Conservation (phyloP, 2,888 invertebrate genomes). For the Encarsia formosa region DNA sequence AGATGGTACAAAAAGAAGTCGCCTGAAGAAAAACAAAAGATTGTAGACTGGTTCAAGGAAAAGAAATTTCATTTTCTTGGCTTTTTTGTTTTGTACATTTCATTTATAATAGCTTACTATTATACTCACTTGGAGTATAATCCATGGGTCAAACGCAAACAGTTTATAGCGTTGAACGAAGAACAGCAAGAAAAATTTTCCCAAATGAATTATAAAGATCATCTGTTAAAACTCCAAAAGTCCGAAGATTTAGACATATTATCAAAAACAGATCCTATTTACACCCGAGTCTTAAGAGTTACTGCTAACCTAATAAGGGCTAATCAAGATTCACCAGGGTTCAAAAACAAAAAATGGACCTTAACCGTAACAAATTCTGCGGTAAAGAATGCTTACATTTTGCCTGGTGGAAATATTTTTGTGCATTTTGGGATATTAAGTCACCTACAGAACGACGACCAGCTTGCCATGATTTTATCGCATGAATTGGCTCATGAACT, state of each 20-base stretch:
- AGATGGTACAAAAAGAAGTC: conserved; percentile 52
- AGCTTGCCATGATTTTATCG: conserved; percentile 56
- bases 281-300: conserved; percentile 46
- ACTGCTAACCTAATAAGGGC: conserved; percentile 48
- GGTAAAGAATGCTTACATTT: conserved; percentile 55
- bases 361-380: conserved; percentile 53
- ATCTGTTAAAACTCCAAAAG: conserved; percentile 43
- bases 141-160: conserved; percentile 54
- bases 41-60: conserved; percentile 32
- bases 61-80: conserved; percentile 29
- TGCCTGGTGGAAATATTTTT: conserved; percentile 60
- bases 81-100: conserved; percentile 31
- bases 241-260: conserved; percentile 42
- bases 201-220: conserved; percentile 44
- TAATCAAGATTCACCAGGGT: conserved; percentile 53
- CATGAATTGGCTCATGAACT: conserved; percentile 63
- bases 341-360: conserved; percentile 52
- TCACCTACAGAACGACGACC: conserved; percentile 53
- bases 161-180: conserved; percentile 54
- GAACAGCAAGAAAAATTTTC: conserved; percentile 50
- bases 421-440: conserved; percentile 56
- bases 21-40: conserved; percentile 39
- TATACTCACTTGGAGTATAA: conserved; percentile 52
- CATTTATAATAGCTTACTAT: conserved; percentile 38
- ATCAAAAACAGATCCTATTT: conserved; percentile 43